phyloP scores from a whole-genome alignment of 2,888 invertebrate species.

The Heliothis peltigera region DNA sequence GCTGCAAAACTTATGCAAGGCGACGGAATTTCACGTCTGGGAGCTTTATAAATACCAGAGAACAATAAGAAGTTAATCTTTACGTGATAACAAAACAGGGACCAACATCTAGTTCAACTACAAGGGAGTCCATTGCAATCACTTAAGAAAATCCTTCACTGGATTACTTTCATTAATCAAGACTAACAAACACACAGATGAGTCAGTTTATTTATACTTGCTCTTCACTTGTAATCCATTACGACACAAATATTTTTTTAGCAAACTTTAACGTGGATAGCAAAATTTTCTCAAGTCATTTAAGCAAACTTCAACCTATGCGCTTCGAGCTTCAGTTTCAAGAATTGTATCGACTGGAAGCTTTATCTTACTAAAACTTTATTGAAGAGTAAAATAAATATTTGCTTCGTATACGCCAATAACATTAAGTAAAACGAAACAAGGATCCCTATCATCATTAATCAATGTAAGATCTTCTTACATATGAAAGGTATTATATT shows the following conservation, averaged over 20 bases:
- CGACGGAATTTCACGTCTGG: too few relatives aligned
- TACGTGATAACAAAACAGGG: too few relatives aligned
- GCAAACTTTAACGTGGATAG: conserved; percentile 7
- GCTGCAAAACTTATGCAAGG: too few relatives aligned
- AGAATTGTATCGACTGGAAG: conserved; percentile 40
- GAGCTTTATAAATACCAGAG: too few relatives aligned
- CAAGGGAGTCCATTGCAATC: conserved; percentile 17
- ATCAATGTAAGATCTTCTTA: conserved; percentile 34
- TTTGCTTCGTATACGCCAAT: conserved; percentile 16
- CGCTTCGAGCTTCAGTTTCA: conserved; percentile 33
- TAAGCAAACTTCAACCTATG: conserved; percentile 33
- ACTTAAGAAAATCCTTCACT: conserved; percentile 43
- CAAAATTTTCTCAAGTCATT: conserved; percentile 32
- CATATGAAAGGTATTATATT: conserved; percentile 32
- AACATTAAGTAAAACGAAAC: conserved; percentile 18
- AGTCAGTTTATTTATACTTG: conserved; percentile 31
- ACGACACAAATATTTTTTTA: conserved; percentile 27
- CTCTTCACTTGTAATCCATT: conserved; percentile 42
- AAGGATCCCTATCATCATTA: conserved; percentile 6
- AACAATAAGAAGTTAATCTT: too few relatives aligned
- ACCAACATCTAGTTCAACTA: too few relatives aligned
- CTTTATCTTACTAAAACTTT: conserved; percentile 33
- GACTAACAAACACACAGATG: conserved; percentile 25
- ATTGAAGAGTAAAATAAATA: conserved; percentile 22
- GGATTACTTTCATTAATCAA: conserved; percentile 47